Base-by-base conservation (phyloP, 1,140 invertebrate species). In the Colletes latitarsis region DNA sequence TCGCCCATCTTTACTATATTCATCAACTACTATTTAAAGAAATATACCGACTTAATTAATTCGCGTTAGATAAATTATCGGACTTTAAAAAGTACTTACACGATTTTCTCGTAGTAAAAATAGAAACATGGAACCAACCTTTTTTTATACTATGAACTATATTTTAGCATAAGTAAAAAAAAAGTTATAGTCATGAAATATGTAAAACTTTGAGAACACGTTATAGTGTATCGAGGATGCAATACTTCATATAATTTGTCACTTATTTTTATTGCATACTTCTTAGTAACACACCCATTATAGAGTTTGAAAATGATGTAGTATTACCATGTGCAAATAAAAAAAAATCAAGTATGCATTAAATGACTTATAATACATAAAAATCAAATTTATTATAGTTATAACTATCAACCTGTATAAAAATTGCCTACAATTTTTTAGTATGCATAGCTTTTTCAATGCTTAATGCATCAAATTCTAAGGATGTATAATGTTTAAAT, bases 321-420 rank as follows among this genome's bases (percentile, higher is more conserved):
- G 30, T 30, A 30, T 55, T 73, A 19, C 12, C 21, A 52, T 10
- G 10, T 70, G 43, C 17, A 15, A 52, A 19, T 30, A 71, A 46
- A 75, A 43, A 41, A 63, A 63, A 63, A 30, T 75, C 41, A 63
- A 63, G 19, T 75, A 64, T 71, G 52, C 6, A 60, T 60, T 49
- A 73, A 80, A 57, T 41, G 53, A 67, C 19, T 68, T 75, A 52
- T 15, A 62, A 68, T 67, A 75, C 21, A 52, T 74, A 85, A 85
- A 63, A 77, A 84, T 77, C 62, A 72, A 69, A 72, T 84, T 84
- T 73, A 84, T 84, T 84, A 62, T 55, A 70, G 57, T 79, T 55
- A 81, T 62, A 81, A 72, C 58, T 81, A 68, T 81, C 77, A 77
- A 70, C 19, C 62, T 84, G 72, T 71, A 49, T 70, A 53, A 64